Percentiles rank a stretch among this genome's conserved stretches.
These are phyloP conservation scores for Tiliqua scincoides DNA, from an alignment of 2,113 vertebrate genomes.

Conservation along the genomic window DNA sequence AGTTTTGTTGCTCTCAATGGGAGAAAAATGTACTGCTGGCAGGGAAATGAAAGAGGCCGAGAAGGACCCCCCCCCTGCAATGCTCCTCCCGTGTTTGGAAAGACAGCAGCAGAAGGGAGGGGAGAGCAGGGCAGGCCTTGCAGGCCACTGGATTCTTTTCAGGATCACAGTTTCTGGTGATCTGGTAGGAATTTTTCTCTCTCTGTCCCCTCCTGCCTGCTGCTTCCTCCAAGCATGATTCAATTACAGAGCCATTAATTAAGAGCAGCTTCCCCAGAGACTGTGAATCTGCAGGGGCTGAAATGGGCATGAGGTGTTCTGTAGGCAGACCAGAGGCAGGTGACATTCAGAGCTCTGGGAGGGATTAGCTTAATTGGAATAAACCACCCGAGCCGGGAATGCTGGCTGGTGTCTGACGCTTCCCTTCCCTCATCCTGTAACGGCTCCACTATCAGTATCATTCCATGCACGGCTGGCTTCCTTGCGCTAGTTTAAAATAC, in stretches of 20 bases:
- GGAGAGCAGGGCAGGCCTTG: neutral
- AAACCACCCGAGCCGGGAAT: neutral
- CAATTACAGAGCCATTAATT: neutral
- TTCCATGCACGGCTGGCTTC: neutral
- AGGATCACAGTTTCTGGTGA: neutral
- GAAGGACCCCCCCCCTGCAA: neutral
- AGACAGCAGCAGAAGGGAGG: neutral
- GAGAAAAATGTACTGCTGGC: neutral
- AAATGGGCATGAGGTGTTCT: conserved; percentile 4
- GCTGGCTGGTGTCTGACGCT: neutral
- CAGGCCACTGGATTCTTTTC: neutral
- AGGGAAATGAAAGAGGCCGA: neutral
- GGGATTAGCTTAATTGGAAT: neutral
- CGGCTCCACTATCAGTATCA: neutral
- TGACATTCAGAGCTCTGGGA: neutral
- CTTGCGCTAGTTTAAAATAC: neutral
- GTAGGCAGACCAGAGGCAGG: neutral
- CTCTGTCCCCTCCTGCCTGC: neutral
- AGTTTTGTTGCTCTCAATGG: neutral
- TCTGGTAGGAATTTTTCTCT: conserved; percentile 7
- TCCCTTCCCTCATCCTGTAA: neutral
- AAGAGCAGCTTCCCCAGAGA: conserved; percentile 12
- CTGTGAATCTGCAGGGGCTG: conserved; percentile 16
- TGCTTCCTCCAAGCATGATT: conserved; percentile 28
- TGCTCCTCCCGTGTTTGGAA: neutral